These are phyloP conservation scores for Ancistrus triradiatus DNA, from an alignment of 2,113 vertebrate species.

Conservation along the genomic window DNA sequence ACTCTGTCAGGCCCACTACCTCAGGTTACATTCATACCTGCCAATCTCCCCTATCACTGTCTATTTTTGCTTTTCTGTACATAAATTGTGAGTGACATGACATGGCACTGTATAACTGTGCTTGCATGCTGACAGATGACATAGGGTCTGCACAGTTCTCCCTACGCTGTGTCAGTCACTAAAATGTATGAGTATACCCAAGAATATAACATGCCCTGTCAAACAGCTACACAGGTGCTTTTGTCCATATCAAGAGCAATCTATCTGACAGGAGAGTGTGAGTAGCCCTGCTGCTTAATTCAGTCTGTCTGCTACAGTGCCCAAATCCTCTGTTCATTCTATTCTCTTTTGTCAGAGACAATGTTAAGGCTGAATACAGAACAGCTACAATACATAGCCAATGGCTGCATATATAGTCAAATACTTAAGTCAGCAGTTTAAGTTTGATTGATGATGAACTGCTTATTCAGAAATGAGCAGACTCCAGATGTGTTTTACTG, in stretches of 20 bases:
- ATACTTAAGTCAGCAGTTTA: too few species aligned
- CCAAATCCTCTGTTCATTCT: not conserved
- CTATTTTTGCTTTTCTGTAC: not conserved
- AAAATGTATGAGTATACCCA: not conserved
- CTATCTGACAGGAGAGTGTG: conserved; percentile 25
- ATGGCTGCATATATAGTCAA: too few species aligned
- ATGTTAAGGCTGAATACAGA: too few species aligned
- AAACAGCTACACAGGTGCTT: conserved; percentile 18
- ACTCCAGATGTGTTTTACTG: too few species aligned
- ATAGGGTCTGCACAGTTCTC: not conserved
- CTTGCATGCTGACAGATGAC: conserved; percentile 5
- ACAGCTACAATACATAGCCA: too few species aligned
- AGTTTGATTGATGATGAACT: too few species aligned
- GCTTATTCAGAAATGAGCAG: too few species aligned
- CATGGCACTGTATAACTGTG: not conserved
- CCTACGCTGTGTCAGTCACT: not conserved
- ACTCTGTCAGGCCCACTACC: not conserved
- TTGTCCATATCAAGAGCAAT: conserved; percentile 22
- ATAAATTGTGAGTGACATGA: not conserved
- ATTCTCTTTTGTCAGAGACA: too few species aligned
- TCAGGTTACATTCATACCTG: not conserved
- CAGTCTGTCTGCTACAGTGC: conserved; percentile 13
- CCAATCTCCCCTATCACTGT: not conserved
- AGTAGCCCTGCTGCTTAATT: conserved; percentile 18
- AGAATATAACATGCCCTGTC: not conserved